phyloP scores from a whole-genome alignment of 2,888 invertebrate species.

The Entomobrya proxima region DNA sequence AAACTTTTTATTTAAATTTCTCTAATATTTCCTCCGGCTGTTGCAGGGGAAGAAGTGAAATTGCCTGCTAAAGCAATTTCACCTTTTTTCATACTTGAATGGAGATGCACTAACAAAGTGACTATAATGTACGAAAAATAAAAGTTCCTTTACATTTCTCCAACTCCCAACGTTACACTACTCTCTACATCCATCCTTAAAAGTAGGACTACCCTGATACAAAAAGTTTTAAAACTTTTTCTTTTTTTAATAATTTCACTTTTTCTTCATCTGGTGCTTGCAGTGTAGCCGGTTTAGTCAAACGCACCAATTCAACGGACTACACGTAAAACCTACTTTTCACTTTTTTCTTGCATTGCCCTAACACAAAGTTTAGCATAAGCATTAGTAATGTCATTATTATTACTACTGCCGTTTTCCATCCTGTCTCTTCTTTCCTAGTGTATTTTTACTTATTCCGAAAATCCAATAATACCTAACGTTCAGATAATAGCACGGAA shows the following conservation, averaged over 20 bases:
- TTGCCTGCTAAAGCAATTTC: constrained; percentile 20
- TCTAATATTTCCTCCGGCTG: neutral
- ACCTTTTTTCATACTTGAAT: constrained; percentile 39
- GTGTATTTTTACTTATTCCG: constrained; percentile 24
- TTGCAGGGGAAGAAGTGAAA: neutral
- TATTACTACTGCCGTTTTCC: neutral
- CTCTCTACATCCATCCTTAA: no score
- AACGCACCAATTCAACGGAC: neutral
- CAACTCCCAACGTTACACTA: no score
- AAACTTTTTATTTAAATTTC: constrained; percentile 28
- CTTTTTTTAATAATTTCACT: constrained; percentile 55
- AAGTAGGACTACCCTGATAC: neutral
- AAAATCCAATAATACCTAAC: constrained; percentile 34
- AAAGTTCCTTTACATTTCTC: no score
- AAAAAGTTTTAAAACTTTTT: constrained; percentile 37
- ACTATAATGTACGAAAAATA: constrained; percentile 10
- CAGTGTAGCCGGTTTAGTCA: neutral
- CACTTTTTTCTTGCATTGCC: constrained; percentile 18
- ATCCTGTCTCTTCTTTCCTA: neutral
- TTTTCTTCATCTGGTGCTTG: constrained; percentile 22
- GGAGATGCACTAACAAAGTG: constrained; percentile 34
- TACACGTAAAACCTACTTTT: neutral
- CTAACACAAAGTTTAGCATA: constrained; percentile 23
- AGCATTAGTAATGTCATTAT: neutral
- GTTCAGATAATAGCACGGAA: constrained; percentile 22